These are phyloP conservation scores for Junonia oenone DNA, from an alignment of 2,888 invertebrate species.

Conservation along the genomic window DNA sequence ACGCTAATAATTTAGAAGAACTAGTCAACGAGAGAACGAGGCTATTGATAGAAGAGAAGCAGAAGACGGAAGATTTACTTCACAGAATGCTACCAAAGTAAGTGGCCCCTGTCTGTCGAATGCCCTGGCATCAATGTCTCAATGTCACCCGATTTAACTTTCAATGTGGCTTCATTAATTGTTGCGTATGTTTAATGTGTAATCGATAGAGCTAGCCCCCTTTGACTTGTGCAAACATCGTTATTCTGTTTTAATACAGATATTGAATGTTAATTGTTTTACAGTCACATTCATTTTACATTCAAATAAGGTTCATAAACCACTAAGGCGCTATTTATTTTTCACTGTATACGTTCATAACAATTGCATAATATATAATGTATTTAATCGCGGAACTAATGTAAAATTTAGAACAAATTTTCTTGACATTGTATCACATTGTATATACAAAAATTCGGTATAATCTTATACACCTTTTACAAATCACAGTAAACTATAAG, in stretches of 20 bases:
- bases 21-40: slow-evolving; percentile 95
- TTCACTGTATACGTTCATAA: background rate
- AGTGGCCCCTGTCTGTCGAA: slow-evolving; percentile 42
- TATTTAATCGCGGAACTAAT: background rate
- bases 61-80: slow-evolving; percentile 93
- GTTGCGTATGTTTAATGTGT: slow-evolving; percentile 44
- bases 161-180: slow-evolving; percentile 36
- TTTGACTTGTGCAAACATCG: slow-evolving; percentile 13
- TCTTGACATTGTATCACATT: background rate
- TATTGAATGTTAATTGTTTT: background rate
- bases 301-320: background rate
- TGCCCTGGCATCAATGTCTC: slow-evolving; percentile 18
- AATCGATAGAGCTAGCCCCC: slow-evolving; percentile 6
- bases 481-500: background rate
- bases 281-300: background rate
- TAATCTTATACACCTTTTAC: background rate
- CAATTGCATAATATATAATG: background rate
- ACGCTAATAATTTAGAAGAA: slow-evolving; percentile 96
- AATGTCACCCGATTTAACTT: slow-evolving; percentile 31
- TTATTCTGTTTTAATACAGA: background rate
- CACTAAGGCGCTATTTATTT: background rate
- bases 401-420: background rate
- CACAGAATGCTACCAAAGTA: slow-evolving; percentile 96
- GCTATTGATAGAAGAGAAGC: slow-evolving; percentile 93
- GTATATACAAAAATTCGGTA: background rate